These are phyloP conservation scores for Hoplodrina ambigua DNA, from an alignment of 2,888 invertebrate species.

Conservation along the genomic window DNA sequence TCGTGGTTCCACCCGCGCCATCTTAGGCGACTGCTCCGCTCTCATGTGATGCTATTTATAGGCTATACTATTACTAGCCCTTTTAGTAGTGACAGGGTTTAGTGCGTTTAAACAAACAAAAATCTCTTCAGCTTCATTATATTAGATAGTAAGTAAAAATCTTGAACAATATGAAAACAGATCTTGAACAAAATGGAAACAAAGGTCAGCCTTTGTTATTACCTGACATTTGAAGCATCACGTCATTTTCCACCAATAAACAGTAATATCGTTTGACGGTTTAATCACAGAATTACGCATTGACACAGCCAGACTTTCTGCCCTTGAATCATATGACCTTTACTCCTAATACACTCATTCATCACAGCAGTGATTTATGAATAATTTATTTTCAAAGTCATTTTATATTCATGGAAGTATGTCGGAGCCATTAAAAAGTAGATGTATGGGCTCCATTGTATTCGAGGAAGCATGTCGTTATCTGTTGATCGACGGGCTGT, in stretches of 20 bases:
- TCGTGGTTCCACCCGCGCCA: no score
- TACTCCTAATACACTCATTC: slow-evolving; percentile 30
- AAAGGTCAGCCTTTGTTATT: background rate
- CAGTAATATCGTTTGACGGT: background rate
- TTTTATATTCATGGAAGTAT: slow-evolving; percentile 68
- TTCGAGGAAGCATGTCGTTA: slow-evolving; percentile 62
- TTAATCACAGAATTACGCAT: slow-evolving; percentile 15
- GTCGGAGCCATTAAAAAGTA: slow-evolving; percentile 68
- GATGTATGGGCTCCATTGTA: slow-evolving; percentile 67
- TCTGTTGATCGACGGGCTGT: slow-evolving; percentile 68
- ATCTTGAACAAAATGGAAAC: background rate
- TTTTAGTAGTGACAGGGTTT: no score
- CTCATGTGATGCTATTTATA: no score
- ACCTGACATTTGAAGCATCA: slow-evolving; percentile 5
- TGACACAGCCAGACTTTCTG: slow-evolving; percentile 11
- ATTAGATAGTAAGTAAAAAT: no score
- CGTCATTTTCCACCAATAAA: slow-evolving; percentile 7
- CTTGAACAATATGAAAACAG: background rate
- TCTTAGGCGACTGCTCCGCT: no score
- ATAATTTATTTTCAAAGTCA: slow-evolving; percentile 58
- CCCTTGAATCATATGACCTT: slow-evolving; percentile 32
- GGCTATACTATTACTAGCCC: no score
- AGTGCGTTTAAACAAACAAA: no score
- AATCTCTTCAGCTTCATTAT: no score
- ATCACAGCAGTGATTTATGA: slow-evolving; percentile 60